phyloP scores from a whole-genome alignment of 2,888 invertebrate genomes.

The Rhamphomyia laevipes region DNA sequence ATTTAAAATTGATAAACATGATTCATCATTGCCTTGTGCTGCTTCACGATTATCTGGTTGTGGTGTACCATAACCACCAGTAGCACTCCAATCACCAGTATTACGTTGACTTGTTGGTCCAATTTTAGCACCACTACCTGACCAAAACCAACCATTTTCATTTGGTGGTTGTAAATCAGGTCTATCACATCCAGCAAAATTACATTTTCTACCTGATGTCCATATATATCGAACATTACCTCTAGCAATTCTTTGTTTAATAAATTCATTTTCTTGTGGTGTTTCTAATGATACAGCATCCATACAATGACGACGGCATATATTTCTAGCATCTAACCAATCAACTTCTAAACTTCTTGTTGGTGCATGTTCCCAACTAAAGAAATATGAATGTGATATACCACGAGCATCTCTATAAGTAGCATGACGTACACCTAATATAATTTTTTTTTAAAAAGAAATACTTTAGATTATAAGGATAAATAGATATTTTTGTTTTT shows the following conservation, averaged over 20 bases:
- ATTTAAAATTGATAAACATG: constrained; percentile 77
- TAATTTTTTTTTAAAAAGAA: neutral
- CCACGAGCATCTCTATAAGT: constrained; percentile 80
- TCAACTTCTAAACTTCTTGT: constrained; percentile 75
- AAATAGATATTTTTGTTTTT: constrained; percentile 5
- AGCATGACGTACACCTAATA: constrained; percentile 71
- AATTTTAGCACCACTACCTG: constrained; percentile 83
- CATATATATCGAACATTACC: constrained; percentile 74
- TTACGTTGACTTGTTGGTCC: constrained; percentile 79
- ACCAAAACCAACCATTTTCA: constrained; percentile 89
- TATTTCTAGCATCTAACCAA: constrained; percentile 83
- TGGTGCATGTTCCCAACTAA: constrained; percentile 82
- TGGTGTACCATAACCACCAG: constrained; percentile 76
- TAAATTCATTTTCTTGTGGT: constrained; percentile 80
- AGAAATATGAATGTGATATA: constrained; percentile 84
- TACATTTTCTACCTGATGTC: constrained; percentile 86
- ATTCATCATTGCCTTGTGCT: constrained; percentile 84
- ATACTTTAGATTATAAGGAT: neutral
- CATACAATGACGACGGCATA: constrained; percentile 87
- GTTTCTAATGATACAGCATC: constrained; percentile 85
- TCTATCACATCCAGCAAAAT: constrained; percentile 81
- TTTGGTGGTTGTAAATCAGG: constrained; percentile 73
- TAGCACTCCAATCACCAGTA: constrained; percentile 81
- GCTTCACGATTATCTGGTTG: constrained; percentile 88
- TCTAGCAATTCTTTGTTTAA: constrained; percentile 74